phyloP scores from a whole-genome alignment of 2,113 vertebrate species.

The Shinisaurus crocodilurus region DNA sequence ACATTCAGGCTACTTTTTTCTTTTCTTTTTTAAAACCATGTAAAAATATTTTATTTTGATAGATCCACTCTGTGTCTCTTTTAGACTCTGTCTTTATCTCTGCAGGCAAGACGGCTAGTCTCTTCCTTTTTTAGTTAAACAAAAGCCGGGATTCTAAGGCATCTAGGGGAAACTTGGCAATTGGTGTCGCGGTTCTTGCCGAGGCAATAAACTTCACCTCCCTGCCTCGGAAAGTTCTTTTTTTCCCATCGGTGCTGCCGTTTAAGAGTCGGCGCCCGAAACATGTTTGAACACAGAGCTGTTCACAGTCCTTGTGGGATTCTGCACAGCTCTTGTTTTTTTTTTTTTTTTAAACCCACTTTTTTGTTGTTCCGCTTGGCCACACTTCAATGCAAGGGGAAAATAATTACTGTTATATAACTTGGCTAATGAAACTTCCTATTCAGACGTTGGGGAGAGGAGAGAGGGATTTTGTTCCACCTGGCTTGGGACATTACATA shows the following conservation, averaged over 20 bases:
- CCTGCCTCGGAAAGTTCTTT: background rate
- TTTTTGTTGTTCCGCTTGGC: background rate
- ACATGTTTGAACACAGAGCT: background rate
- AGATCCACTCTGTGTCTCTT: background rate
- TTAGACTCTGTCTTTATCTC: background rate
- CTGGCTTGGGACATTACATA: constrained; percentile 20
- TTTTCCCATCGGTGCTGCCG: background rate
- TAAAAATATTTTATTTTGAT: background rate
- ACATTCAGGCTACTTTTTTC: background rate
- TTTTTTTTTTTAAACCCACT: background rate
- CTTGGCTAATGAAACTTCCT: background rate
- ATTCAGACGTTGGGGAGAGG: background rate
- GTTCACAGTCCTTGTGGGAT: background rate
- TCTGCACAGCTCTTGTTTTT: background rate
- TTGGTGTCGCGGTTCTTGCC: background rate
- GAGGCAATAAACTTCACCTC: no score
- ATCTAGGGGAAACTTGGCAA: background rate
- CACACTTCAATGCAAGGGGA: background rate
- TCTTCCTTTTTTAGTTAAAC: background rate
- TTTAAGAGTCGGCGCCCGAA: background rate
- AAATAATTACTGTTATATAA: constrained; percentile 47
- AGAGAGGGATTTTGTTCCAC: background rate
- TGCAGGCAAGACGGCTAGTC: background rate
- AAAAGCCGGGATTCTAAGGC: background rate
- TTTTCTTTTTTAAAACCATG: background rate